These are phyloP conservation scores for Atta cephalotes DNA, from an alignment of 1,140 invertebrate genomes.

Conservation along the genomic window DNA sequence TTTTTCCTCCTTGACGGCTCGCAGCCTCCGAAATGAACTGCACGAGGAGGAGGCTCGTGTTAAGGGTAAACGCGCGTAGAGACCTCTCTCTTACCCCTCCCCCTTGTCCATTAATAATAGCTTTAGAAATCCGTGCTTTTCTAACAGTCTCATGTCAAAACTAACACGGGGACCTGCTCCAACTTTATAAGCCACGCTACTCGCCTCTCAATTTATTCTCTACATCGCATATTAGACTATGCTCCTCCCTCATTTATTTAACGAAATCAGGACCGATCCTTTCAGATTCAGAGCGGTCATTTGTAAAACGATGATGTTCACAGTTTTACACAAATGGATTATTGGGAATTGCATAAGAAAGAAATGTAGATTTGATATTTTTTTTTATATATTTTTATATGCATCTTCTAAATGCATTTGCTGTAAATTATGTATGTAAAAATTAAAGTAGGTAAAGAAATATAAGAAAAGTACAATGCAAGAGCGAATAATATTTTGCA, in stretches of 20 bases:
- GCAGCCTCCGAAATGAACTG: slow-evolving; percentile 61
- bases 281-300: neutral
- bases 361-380: neutral
- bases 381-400: neutral
- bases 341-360: neutral
- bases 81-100: slow-evolving; percentile 39
- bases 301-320: neutral
- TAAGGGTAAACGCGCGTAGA: slow-evolving; percentile 58
- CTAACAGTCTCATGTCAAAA: slow-evolving; percentile 65
- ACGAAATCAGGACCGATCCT: slow-evolving; percentile 4
- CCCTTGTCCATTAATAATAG: slow-evolving; percentile 62
- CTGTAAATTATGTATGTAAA: neutral
- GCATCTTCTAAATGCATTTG: neutral
- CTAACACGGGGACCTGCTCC: slow-evolving; percentile 58
- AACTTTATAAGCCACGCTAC: slow-evolving; percentile 38
- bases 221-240: slow-evolving; percentile 11
- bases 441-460: neutral
- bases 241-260: slow-evolving; percentile 52
- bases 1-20: slow-evolving; percentile 63
- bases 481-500: too few species aligned
- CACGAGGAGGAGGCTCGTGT: slow-evolving; percentile 52
- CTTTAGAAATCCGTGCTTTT: slow-evolving; percentile 64
- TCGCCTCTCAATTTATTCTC: slow-evolving; percentile 51
- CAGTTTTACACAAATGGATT: neutral
- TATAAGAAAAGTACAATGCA: neutral